Percentiles rank a stretch among this genome's conserved stretches.
phyloP scores from a whole-genome alignment of 2,113 vertebrate species.

The Larimichthys crocea region DNA sequence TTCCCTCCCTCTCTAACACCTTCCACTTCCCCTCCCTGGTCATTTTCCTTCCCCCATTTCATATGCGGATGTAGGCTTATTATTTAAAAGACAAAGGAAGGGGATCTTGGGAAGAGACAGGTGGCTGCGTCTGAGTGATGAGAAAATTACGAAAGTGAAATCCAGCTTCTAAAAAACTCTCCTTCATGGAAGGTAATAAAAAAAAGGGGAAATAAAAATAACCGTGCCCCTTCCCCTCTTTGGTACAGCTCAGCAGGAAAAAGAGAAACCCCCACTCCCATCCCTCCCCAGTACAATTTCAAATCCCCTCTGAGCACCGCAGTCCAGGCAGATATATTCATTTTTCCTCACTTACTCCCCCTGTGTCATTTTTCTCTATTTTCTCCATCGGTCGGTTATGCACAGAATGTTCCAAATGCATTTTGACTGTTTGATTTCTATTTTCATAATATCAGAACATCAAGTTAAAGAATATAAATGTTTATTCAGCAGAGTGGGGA shows the following conservation, averaged over 20 bases:
- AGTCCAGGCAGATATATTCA: constrained; percentile 76
- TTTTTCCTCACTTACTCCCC: constrained; percentile 70
- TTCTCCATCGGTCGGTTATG: constrained; percentile 71
- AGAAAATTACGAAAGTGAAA: constrained; percentile 83
- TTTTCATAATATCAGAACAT: constrained; percentile 81
- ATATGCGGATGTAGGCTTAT: constrained; percentile 77
- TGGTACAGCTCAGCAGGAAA: constrained; percentile 76
- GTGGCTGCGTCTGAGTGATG: constrained; percentile 82
- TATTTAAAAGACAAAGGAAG: constrained; percentile 85
- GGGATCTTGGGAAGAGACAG: constrained; percentile 80
- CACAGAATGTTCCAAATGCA: constrained; percentile 75
- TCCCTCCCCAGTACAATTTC: constrained; percentile 64
- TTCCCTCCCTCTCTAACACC: constrained; percentile 54
- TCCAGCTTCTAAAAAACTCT: constrained; percentile 68
- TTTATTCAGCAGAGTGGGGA: constrained; percentile 76
- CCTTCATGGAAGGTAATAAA: constrained; percentile 71
- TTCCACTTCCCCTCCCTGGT: constrained; percentile 69
- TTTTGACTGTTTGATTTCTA: constrained; percentile 79
- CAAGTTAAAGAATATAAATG: constrained; percentile 83
- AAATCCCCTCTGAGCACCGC: constrained; percentile 71
- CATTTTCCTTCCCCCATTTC: constrained; percentile 69
- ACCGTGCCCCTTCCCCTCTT: constrained; percentile 63
- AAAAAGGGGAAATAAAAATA: constrained; percentile 74
- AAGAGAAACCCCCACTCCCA: constrained; percentile 46
- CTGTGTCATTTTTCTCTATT: constrained; percentile 82